Base-by-base conservation (phyloP, 35 echinoderm and acorn worm species). In the Ophiothrix spiculata region DNA sequence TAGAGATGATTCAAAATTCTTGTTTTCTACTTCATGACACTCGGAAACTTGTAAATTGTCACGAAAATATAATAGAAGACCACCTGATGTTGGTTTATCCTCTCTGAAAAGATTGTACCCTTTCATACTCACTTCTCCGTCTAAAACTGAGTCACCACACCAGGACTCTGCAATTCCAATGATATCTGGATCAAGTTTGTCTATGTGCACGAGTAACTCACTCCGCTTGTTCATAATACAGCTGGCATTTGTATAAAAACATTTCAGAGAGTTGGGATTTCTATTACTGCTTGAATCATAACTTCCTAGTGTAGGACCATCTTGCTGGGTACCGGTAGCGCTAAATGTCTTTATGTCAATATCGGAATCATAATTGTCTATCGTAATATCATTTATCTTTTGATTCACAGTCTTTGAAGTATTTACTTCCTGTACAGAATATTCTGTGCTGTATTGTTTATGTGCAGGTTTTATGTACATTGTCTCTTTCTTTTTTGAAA, bases 131-230 rank as follows among this genome's bases (percentile, higher is more conserved):
- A 81, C 34, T 54, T 81, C 79, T 1, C 79, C 34, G 31, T 81
- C 79, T 46, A 81, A 33, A 49, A 81, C 41, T 15, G 38, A 45
- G 37, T 33, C 31, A 21, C 29, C 25, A 17, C 79, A 81, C 79
- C 79, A 81, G 6, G 79, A 81, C 34, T 81, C 38, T 28, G 41
- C 1, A 11, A 81, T 81, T 1, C 79, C 79, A 25, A 81, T 81
- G 39, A 46, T 32, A 33, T 54, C 45, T 46, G 79, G 79, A 31
- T 46, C 39, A 1, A 6, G 34, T 45, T 28, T 81, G 39, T 81
- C 79, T 29, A 81, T 32, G n/a, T n/a, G n/a, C 28, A 46, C 23
- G 42, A 45, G 15, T 46, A 36, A 25, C 1, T 49, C 40, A 81
- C 45, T n/a, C 1, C 36, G 10, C 31, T 81, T 81, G 36, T 81